Evolutionary conservation across 2,888 invertebrate species (phyloP).

Genomic region (Drosophila maculinotata): DNA sequence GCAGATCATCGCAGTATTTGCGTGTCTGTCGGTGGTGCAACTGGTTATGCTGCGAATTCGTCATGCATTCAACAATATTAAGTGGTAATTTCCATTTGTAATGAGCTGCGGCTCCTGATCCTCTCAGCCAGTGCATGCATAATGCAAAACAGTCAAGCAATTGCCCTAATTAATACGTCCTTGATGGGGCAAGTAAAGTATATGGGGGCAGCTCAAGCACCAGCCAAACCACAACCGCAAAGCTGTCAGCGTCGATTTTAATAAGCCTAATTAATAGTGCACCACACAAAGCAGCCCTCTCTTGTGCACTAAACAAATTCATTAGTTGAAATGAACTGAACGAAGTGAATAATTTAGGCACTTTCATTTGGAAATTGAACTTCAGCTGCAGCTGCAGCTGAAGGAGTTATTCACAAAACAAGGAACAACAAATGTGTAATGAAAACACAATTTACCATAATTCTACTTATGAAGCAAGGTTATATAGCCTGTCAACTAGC

Average conservation of each 20-base stretch:
- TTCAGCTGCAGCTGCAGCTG: no score
- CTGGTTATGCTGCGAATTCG: slow-evolving; percentile 9
- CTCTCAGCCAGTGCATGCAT: slow-evolving; percentile 48
- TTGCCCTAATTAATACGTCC: slow-evolving; percentile 76
- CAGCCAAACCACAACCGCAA: slow-evolving; percentile 51
- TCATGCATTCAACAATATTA: slow-evolving; percentile 63
- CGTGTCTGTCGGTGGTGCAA: slow-evolving; percentile 12
- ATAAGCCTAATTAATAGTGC: slow-evolving; percentile 74
- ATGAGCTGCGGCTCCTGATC: slow-evolving; percentile 60
- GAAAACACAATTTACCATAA: no score
- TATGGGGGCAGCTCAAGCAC: slow-evolving; percentile 11
- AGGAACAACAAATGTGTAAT: no score
- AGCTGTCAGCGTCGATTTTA: slow-evolving; percentile 68
- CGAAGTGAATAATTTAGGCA: slow-evolving; percentile 19
- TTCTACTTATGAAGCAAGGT: no score
- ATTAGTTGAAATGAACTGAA: slow-evolving; percentile 30
- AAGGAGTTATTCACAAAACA: no score
- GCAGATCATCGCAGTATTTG: slow-evolving; percentile 43
- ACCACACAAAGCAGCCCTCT: slow-evolving; percentile 44
- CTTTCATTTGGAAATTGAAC: background rate
- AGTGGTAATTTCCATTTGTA: slow-evolving; percentile 79
- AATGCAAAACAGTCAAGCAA: slow-evolving; percentile 67
- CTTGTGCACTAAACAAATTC: slow-evolving; percentile 39
- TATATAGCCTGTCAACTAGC: no score
- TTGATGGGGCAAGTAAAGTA: slow-evolving; percentile 41